These are phyloP conservation scores for Hydrolagus affinis DNA, from an alignment of 2,113 vertebrate genomes.

Conservation along the genomic window DNA sequence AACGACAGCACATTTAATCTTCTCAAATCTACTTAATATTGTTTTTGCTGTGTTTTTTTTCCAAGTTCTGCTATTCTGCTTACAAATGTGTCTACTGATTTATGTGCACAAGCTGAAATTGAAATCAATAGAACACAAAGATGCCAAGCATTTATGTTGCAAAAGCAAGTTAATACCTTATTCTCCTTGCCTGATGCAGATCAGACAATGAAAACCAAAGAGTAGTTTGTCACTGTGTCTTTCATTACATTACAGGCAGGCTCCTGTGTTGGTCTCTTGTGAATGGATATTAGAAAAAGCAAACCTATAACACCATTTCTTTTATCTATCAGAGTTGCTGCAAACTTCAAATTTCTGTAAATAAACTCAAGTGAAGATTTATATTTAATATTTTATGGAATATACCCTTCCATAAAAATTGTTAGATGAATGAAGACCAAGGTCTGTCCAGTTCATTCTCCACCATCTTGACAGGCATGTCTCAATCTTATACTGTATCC, in stretches of 20 bases:
- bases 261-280: neutral
- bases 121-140: neutral
- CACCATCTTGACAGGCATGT: no score
- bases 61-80: neutral
- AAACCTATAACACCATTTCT: neutral
- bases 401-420: no score
- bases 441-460: no score
- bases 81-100: neutral
- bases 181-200: neutral
- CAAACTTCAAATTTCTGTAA: neutral
- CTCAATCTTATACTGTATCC: no score
- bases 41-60: neutral
- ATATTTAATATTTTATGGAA: neutral
- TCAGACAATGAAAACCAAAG: neutral
- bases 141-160: neutral
- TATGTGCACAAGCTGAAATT: slow-evolving; percentile 24
- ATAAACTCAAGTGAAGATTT: neutral
- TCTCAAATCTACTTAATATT: neutral
- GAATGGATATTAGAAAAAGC: slow-evolving; percentile 9
- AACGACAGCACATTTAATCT: neutral
- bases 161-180: slow-evolving; percentile 10
- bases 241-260: neutral
- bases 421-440: no score
- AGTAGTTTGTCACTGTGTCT: neutral
- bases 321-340: slow-evolving; percentile 3